phyloP scores from a whole-genome alignment of 2,113 vertebrate species.

The Anthoscopus minutus region DNA sequence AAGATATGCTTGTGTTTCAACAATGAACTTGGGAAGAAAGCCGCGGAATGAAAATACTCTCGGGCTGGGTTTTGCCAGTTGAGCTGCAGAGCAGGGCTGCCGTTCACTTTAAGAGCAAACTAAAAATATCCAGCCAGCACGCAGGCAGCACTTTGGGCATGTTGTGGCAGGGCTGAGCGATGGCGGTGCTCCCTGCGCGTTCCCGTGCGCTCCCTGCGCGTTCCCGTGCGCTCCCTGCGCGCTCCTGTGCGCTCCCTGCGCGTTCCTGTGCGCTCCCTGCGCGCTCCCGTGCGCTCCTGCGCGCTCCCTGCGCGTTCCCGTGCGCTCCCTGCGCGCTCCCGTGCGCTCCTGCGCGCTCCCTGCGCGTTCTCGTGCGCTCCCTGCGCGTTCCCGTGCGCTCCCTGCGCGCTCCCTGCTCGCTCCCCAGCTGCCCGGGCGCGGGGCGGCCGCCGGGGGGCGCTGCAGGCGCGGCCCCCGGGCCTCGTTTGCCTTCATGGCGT shows the following conservation, averaged over 20 bases:
- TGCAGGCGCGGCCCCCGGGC: rapidly evolving
- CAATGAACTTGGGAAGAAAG: background rate
- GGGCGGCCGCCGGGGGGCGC: background rate
- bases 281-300: no score
- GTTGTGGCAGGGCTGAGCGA: background rate
- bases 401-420: background rate
- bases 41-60: background rate
- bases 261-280: no score
- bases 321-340: no score
- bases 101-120: background rate
- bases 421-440: background rate
- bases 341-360: no score
- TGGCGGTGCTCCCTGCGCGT: background rate
- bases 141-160: background rate
- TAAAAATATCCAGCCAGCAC: background rate
- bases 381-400: no score
- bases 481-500: rapidly evolving
- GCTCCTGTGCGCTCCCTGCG: background rate
- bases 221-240: background rate
- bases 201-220: background rate
- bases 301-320: no score
- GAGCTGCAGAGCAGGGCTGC: background rate
- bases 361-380: background rate
- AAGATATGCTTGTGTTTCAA: background rate
- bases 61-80: background rate